Percentiles rank a stretch among this genome's conserved stretches.
Evolutionary conservation across 2,797 vertebrate genomes (phyloP).

Genomic region (Etheostoma nigrum): DNA sequence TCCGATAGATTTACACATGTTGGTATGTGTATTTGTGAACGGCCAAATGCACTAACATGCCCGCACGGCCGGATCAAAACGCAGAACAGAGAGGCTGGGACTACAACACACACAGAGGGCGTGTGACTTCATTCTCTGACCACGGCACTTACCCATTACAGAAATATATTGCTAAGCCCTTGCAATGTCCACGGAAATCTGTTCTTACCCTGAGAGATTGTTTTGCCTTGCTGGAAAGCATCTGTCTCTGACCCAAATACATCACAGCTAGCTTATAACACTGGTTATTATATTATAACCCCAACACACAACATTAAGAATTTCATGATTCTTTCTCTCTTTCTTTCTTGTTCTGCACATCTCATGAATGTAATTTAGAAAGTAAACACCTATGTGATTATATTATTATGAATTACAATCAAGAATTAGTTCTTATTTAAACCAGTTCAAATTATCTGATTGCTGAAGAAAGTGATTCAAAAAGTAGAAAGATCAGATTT

Average conservation of each 20-base stretch:
- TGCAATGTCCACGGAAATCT: neutral
- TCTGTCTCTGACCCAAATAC: conserved; percentile 12
- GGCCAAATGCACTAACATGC: no score
- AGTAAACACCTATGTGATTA: neutral
- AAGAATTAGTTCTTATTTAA: neutral
- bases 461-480: neutral
- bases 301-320: neutral
- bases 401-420: neutral
- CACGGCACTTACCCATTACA: neutral
- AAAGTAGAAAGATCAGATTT: neutral
- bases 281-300: neutral
- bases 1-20: neutral
- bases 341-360: neutral
- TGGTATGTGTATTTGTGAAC: neutral
- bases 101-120: no score
- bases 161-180: neutral
- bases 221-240: neutral
- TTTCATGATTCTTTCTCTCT: conserved; percentile 1
- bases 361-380: neutral
- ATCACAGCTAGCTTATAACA: neutral
- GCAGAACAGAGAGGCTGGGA: no score
- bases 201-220: neutral
- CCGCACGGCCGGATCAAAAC: no score
- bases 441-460: neutral
- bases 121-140: no score